phyloP scores from a whole-genome alignment of 2,113 vertebrate species.

The Paralichthys olivaceus region DNA sequence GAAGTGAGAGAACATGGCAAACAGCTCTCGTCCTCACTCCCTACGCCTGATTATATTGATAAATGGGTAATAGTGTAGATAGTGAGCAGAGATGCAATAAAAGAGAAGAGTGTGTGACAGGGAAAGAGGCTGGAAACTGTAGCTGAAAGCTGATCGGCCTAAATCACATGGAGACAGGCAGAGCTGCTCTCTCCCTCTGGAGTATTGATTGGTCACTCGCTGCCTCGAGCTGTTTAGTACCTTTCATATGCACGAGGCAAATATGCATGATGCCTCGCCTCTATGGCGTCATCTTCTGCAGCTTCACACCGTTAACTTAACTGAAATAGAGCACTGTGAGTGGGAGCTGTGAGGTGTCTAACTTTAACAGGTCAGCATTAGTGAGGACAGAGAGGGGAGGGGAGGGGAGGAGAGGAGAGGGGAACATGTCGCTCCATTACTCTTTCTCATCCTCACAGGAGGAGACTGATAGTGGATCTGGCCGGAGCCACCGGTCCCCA shows the following conservation, averaged over 20 bases:
- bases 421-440: slow-evolving; percentile 26
- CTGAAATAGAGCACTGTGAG: slow-evolving; percentile 18
- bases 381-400: neutral
- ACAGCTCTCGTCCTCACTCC: neutral
- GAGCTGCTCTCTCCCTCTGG: slow-evolving; percentile 58
- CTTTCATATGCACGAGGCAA: slow-evolving; percentile 36
- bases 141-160: slow-evolving; percentile 69
- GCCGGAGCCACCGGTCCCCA: slow-evolving; percentile 32
- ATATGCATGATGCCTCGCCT: slow-evolving; percentile 20
- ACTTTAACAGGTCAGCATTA: slow-evolving; percentile 47
- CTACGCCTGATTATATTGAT: neutral
- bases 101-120: slow-evolving; percentile 23
- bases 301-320: slow-evolving; percentile 12
- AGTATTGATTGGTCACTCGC: slow-evolving; percentile 68
- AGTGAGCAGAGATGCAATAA: slow-evolving; percentile 6
- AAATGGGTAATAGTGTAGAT: neutral
- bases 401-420: neutral
- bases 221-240: slow-evolving; percentile 40
- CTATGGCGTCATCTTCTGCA: slow-evolving; percentile 30
- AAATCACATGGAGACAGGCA: slow-evolving; percentile 43
- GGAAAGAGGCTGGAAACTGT: slow-evolving; percentile 34
- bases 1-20: slow-evolving; percentile 43
- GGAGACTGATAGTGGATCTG: slow-evolving; percentile 55
- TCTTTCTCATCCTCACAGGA: slow-evolving; percentile 21
- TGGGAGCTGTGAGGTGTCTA: slow-evolving; percentile 29